These are phyloP conservation scores for Lithophane semibrunnea DNA, from an alignment of 2,888 invertebrate genomes.

Conservation along the genomic window DNA sequence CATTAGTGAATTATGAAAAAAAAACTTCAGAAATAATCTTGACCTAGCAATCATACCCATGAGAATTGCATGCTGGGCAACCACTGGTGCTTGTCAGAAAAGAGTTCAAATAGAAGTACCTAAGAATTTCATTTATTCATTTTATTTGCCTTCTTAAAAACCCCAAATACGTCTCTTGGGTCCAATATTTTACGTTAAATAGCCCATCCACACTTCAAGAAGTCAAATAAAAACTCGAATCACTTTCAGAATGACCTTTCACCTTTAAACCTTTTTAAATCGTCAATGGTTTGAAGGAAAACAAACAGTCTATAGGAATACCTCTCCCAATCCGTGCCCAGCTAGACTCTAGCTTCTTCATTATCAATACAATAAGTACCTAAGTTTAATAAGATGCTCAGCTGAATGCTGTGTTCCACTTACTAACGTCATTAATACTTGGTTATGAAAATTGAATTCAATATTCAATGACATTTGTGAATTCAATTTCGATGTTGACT, in stretches of 20 bases:
- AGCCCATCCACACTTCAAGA: slow-evolving; percentile 31
- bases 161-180: slow-evolving; percentile 38
- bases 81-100: not conserved
- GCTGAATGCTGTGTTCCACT: slow-evolving; percentile 47
- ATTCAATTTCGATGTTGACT: slow-evolving; percentile 50
- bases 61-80: not conserved
- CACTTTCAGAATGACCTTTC: slow-evolving; percentile 28
- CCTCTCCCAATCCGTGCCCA: slow-evolving; percentile 33
- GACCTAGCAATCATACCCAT: slow-evolving; percentile 19
- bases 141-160: slow-evolving; percentile 34
- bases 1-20: not conserved
- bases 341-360: slow-evolving; percentile 68
- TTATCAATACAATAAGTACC: slow-evolving; percentile 74
- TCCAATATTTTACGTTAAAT: slow-evolving; percentile 42
- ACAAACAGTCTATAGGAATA: slow-evolving; percentile 47
- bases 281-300: slow-evolving; percentile 17
- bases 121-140: slow-evolving; percentile 24
- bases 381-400: slow-evolving; percentile 73
- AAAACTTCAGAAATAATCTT: not conserved
- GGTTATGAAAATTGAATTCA: slow-evolving; percentile 53
- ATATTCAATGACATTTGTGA: slow-evolving; percentile 53
- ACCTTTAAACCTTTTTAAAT: slow-evolving; percentile 7
- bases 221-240: slow-evolving; percentile 6
- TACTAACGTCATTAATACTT: slow-evolving; percentile 53
- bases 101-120: slow-evolving; percentile 13